Evolutionary conservation across 2,888 invertebrate genomes (phyloP), one percentile per base, ranked within the genome.

Genomic region (Cosmia trapezina): DNA sequence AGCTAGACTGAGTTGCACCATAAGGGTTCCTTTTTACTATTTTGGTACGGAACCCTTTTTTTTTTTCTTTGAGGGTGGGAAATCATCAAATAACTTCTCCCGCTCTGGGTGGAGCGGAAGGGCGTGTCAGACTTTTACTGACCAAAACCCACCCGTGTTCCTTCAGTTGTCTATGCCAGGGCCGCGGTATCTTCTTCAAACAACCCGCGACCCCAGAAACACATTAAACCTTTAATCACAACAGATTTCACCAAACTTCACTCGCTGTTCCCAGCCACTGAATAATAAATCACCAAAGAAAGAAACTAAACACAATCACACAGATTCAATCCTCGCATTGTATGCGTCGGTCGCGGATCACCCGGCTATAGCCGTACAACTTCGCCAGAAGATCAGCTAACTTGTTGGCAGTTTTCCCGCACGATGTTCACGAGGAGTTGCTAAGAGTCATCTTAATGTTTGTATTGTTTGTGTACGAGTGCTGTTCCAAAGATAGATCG

Each of bases 381-480:
- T 78, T 72, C 17, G n/a, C 22, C 51, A 47, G 22, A 51, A 54
- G 53, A 64, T 73, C 73, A 56, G 19, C 45, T n/a, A 65, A 78
- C 72, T 81, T 78, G 49, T 68, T 65, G 45, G 12, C 53, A 22
- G 33, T 69, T 71, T 43, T 66, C 17, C 11, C 17, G n/a, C n/a
- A n/a, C 33, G 9, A 63, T 65, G 49, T 73, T 28, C 57, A 8
- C 33, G n/a, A 17, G 1, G 45, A 43, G 33, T 59, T 19, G 8
- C 37, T 62, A 4, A 19, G 17, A 54, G 45, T 45, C 60, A 60
- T 71, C 43, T 49, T n/a, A 54, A 70, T 70, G 60, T 70, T 60
- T 64, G 54, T 17, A 45, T 64, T 70, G 45, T 64, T 54, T 70
- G 59, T 60, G 22, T 33, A 14, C 11, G 12, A 43, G 14, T 33